Conservation (phyloP, 2,797 vertebrate genomes). For the Halcyon chelicuti region DNA sequence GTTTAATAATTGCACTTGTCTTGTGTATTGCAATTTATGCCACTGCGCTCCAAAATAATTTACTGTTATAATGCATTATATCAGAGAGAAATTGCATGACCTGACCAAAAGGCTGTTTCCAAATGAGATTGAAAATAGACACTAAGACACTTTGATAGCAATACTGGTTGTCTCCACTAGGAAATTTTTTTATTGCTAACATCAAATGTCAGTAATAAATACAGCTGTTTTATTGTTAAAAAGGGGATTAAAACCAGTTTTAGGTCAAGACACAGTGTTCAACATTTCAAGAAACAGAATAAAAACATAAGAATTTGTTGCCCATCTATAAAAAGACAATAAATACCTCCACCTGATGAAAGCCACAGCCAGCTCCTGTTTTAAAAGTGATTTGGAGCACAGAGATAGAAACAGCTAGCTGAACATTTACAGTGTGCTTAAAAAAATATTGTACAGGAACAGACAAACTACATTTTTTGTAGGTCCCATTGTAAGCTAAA, state of each 20-base stretch:
- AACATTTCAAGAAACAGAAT: neutral
- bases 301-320: too few species aligned
- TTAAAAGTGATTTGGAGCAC: neutral
- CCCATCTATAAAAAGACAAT: neutral
- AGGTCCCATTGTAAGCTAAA: neutral
- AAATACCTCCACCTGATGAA: neutral
- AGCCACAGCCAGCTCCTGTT: neutral
- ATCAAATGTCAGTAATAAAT: neutral
- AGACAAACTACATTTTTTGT: neutral
- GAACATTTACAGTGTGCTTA: neutral
- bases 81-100: neutral
- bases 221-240: neutral
- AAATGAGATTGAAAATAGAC: neutral
- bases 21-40: neutral
- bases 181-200: neutral
- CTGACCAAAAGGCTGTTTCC: neutral
- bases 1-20: neutral
- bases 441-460: neutral
- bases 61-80: neutral
- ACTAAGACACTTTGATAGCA: neutral
- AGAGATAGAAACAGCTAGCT: neutral
- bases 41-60: neutral
- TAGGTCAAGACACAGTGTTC: neutral
- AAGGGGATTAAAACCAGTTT: neutral
- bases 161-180: neutral